phyloP scores from a whole-genome alignment of 2,113 vertebrate species.

The Phyllopteryx taeniolatus region DNA sequence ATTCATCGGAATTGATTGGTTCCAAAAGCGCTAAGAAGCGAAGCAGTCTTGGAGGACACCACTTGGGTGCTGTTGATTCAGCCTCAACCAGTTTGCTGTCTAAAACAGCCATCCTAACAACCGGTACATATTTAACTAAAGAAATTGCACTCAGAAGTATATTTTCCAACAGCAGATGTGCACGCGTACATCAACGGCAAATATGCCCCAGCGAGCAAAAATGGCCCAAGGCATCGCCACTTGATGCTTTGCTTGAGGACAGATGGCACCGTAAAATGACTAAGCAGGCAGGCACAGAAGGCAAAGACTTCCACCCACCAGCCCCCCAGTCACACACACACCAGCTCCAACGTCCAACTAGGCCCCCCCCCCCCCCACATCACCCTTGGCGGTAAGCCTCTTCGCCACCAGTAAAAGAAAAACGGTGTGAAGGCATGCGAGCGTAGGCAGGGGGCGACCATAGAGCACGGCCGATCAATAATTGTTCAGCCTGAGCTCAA shows the following conservation, averaged over 20 bases:
- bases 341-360: neutral
- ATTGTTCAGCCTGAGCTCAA: neutral
- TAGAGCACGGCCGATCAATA: neutral
- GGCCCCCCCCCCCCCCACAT: neutral
- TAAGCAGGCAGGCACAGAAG: conserved; percentile 59
- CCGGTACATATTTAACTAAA: neutral
- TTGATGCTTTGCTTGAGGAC: conserved; percentile 63
- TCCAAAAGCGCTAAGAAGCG: neutral
- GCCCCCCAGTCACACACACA: neutral
- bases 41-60: neutral
- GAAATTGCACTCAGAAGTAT: conserved; percentile 28
- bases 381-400: neutral
- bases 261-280: conserved; percentile 72
- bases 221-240: conserved; percentile 55
- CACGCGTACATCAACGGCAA: conserved; percentile 42
- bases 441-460: neutral
- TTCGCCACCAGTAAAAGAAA: neutral
- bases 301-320: neutral
- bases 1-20: neutral
- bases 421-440: neutral
- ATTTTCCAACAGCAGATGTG: conserved; percentile 53
- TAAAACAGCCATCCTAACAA: neutral
- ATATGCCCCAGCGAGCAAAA: conserved; percentile 15
- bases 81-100: neutral
- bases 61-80: neutral